These are phyloP conservation scores for Otus scops DNA, from an alignment of 2,797 vertebrate genomes.

Conservation along the genomic window DNA sequence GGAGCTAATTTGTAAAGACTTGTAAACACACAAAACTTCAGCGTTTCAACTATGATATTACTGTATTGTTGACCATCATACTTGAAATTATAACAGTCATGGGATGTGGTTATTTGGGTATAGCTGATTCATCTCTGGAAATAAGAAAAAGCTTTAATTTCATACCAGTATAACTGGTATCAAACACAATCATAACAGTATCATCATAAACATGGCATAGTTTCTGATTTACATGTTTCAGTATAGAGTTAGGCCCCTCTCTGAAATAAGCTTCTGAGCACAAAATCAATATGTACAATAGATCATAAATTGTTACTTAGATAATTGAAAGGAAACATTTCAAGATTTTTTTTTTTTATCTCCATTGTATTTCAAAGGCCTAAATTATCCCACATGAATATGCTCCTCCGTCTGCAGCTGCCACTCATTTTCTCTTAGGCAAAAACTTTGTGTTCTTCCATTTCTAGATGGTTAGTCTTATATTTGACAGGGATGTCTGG, in stretches of 20 bases:
- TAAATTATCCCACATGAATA: background rate
- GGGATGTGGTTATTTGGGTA: background rate
- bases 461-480: background rate
- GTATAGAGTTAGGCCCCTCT: background rate
- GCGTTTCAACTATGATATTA: background rate
- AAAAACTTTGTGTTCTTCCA: background rate
- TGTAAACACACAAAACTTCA: background rate
- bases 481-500: background rate
- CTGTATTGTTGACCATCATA: background rate
- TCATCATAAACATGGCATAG: background rate
- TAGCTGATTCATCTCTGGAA: background rate
- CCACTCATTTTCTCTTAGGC: background rate
- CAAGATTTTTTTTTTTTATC: background rate
- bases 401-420: background rate
- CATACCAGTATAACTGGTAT: background rate
- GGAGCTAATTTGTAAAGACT: background rate
- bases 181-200: background rate
- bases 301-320: background rate
- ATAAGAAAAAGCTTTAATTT: background rate
- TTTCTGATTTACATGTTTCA: background rate
- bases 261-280: background rate
- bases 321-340: background rate
- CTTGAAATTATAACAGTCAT: background rate
- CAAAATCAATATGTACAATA: background rate
- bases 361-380: background rate